Evolutionary conservation across 2,888 invertebrate species (phyloP).

Genomic region (Cosmia pyralina): DNA sequence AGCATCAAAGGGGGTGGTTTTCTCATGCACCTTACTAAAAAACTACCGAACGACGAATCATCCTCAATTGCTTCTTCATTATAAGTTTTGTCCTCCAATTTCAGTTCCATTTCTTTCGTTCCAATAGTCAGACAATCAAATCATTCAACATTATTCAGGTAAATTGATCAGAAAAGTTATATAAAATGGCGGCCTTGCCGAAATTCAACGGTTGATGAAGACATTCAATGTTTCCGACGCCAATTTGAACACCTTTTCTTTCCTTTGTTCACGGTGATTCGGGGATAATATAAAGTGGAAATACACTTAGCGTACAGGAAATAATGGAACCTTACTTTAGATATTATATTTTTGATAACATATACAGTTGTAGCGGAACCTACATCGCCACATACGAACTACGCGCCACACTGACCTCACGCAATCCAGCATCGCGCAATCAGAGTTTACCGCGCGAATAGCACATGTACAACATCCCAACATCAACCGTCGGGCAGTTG

Average conservation of each 20-base stretch:
- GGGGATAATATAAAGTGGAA: constrained; percentile 21
- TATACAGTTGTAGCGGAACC: no score
- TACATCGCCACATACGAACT: no score
- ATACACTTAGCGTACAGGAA: constrained; percentile 19
- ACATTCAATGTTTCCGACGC: constrained; percentile 56
- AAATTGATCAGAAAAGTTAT: constrained; percentile 63
- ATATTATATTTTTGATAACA: neutral
- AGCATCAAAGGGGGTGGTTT: neutral
- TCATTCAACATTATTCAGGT: constrained; percentile 66
- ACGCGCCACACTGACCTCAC: no score
- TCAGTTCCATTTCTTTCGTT: constrained; percentile 17
- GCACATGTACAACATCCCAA: no score
- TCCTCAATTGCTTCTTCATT: constrained; percentile 15
- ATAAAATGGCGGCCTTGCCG: constrained; percentile 36
- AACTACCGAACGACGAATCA: constrained; percentile 4
- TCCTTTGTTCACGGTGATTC: constrained; percentile 25
- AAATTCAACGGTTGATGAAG: constrained; percentile 51
- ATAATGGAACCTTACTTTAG: constrained; percentile 4
- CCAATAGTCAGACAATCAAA: constrained; percentile 64
- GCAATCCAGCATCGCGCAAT: no score
- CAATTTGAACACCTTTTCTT: constrained; percentile 49
- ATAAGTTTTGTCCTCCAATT: constrained; percentile 31
- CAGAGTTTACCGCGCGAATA: no score
- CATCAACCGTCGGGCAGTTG: no score
- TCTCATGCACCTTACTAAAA: neutral